phyloP scores from a whole-genome alignment of 2,113 vertebrate species.

The Neodontobutis hainanensis region DNA sequence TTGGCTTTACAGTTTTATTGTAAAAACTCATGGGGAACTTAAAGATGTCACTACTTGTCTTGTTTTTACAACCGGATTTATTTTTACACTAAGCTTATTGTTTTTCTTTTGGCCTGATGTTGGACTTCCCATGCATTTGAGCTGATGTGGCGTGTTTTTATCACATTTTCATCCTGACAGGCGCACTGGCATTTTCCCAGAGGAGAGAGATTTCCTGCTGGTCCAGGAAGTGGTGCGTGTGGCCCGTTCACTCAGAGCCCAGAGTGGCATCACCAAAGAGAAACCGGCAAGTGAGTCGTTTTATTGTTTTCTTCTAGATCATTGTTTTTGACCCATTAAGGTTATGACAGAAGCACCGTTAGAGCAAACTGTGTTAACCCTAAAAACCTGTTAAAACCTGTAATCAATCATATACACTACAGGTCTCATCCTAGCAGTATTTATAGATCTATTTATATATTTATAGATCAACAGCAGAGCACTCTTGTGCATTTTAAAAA shows the following conservation, averaged over 20 bases:
- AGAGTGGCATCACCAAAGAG: constrained; percentile 82
- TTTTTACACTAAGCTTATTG: neutral
- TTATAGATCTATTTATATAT: too few species aligned
- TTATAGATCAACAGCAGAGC: too few species aligned
- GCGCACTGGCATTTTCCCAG: constrained; percentile 81
- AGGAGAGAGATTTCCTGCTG: constrained; percentile 77
- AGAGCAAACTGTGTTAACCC: too few species aligned
- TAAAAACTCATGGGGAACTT: too few species aligned
- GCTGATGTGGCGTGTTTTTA: neutral
- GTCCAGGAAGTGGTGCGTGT: constrained; percentile 80
- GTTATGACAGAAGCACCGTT: too few species aligned
- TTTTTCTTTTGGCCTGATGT: constrained; percentile 1
- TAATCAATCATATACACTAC: too few species aligned
- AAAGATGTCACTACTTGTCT: neutral
- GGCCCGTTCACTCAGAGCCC: constrained; percentile 79
- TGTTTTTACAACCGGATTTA: neutral
- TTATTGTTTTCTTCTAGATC: neutral
- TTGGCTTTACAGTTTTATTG: too few species aligned
- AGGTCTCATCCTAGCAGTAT: too few species aligned
- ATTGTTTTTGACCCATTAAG: neutral
- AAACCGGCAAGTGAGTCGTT: constrained; percentile 80
- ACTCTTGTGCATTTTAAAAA: too few species aligned
- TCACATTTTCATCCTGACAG: constrained; percentile 63
- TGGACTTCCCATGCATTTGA: constrained; percentile 3
- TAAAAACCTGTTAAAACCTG: too few species aligned